phyloP scores from a whole-genome alignment of 2,113 vertebrate genomes.

The Xyrauchen texanus region DNA sequence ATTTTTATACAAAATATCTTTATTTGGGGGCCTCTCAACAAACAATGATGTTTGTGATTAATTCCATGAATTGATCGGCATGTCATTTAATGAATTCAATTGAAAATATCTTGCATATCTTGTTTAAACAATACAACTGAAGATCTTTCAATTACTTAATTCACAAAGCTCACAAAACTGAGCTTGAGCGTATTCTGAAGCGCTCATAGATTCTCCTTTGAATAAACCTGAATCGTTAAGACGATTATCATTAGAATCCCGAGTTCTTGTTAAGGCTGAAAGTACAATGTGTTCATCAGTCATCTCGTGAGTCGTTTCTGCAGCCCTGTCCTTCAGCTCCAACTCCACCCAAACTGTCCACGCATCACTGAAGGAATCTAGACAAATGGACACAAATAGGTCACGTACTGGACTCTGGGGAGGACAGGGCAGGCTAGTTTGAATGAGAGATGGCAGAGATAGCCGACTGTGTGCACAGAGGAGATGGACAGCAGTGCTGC shows the following conservation, averaged over 20 bases:
- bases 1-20: too few species aligned
- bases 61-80: too few species aligned
- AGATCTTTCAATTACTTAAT: too few species aligned
- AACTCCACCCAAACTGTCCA: background rate
- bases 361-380: background rate
- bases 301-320: background rate
- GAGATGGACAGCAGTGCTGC: background rate
- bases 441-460: constrained; percentile 18
- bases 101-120: too few species aligned
- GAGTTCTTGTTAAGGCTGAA: background rate
- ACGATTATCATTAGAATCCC: background rate
- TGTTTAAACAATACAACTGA: too few species aligned
- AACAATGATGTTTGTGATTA: too few species aligned
- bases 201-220: too few species aligned
- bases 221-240: too few species aligned
- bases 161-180: too few species aligned
- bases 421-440: background rate
- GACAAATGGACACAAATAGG: constrained; percentile 6
- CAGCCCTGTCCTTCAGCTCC: background rate
- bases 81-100: too few species aligned
- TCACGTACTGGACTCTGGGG: background rate
- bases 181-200: too few species aligned
- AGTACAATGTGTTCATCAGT: background rate
- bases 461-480: background rate
- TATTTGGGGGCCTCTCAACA: too few species aligned